Percentiles rank a stretch among this genome's conserved stretches.
Conservation (phyloP, 2,888 invertebrate species). For the Chrysodeixis includens region DNA sequence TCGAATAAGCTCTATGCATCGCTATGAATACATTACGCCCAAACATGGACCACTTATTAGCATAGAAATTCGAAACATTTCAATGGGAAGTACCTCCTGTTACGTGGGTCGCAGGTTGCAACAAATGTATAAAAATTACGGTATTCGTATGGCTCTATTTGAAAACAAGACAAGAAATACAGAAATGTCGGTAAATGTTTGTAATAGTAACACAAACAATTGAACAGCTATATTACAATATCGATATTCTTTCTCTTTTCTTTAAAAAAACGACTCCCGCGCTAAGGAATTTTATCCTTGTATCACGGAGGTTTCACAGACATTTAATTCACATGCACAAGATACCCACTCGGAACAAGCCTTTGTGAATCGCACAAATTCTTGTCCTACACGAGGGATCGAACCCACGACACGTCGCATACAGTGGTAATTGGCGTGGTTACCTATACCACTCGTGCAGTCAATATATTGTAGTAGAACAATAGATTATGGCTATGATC, state of each 20-base stretch:
- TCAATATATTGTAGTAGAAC: neutral
- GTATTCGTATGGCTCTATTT: neutral
- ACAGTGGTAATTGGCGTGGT: too few species aligned
- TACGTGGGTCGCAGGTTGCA: conserved; percentile 15
- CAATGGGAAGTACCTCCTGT: conserved; percentile 37
- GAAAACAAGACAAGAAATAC: neutral
- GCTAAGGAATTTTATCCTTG: too few species aligned
- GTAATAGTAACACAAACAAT: neutral
- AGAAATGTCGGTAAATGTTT: neutral
- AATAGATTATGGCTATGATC: neutral
- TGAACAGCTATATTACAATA: too few species aligned
- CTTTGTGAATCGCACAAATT: too few species aligned
- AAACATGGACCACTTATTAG: conserved; percentile 67
- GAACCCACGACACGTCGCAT: too few species aligned
- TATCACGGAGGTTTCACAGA: too few species aligned
- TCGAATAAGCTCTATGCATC: conserved; percentile 63
- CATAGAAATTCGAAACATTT: conserved; percentile 71
- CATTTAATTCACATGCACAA: too few species aligned
- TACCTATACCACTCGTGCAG: too few species aligned
- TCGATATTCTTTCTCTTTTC: too few species aligned
- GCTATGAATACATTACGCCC: conserved; percentile 73
- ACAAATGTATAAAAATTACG: conserved; percentile 10
- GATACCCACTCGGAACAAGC: too few species aligned
- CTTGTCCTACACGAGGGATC: too few species aligned
- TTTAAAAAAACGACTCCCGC: too few species aligned